Percentiles rank a stretch among this genome's conserved stretches.
These are phyloP conservation scores for Pectinophora gossypiella DNA, from an alignment of 1,140 invertebrate species.

Conservation along the genomic window DNA sequence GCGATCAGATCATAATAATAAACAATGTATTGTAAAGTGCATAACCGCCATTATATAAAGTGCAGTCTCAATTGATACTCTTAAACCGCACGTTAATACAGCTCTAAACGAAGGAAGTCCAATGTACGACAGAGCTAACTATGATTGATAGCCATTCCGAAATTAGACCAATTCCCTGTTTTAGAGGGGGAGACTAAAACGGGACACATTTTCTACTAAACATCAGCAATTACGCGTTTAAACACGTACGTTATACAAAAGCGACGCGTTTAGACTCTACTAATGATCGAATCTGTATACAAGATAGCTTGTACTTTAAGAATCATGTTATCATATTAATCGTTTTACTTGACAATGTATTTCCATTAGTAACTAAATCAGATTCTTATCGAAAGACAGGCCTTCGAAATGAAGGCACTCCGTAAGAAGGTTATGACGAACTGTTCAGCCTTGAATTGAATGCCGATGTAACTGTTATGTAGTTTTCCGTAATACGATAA, in stretches of 20 bases:
- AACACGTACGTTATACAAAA: no score
- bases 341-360: no score
- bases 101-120: constrained; percentile 34
- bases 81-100: not conserved
- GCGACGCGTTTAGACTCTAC: not conserved
- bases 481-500: not conserved
- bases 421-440: no score
- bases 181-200: constrained; percentile 27
- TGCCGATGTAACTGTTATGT: not conserved
- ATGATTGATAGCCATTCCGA: constrained; percentile 57
- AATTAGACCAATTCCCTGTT: constrained; percentile 56
- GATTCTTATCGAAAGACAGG: no score
- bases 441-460: not conserved
- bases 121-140: constrained; percentile 45
- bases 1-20: no score
- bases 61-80: not conserved
- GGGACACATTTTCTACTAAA: not conserved
- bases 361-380: no score
- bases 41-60: not conserved
- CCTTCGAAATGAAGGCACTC: no score
- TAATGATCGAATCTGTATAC: no score
- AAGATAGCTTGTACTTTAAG: no score
- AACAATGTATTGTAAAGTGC: not conserved
- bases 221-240: not conserved
- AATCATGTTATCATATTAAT: no score